Evolutionary conservation across 2,888 invertebrate species (phyloP).

Genomic region (Drosophila meridionalis): DNA sequence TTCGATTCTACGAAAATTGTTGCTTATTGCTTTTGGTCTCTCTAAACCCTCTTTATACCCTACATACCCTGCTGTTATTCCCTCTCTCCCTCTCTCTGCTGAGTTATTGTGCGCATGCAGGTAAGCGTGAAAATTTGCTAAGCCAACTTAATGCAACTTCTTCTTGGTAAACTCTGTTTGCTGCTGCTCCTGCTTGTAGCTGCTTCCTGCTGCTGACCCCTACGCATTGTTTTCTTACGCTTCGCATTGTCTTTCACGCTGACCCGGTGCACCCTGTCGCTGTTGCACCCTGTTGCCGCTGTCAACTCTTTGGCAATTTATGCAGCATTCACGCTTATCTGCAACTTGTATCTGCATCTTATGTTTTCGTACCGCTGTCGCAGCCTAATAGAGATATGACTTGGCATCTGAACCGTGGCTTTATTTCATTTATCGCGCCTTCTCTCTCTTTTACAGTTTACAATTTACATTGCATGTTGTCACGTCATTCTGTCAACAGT

Average conservation of each 20-base stretch:
- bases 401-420: conserved; percentile 32
- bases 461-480: conserved; percentile 81
- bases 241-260: conserved; percentile 9
- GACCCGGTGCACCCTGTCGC: conserved; percentile 36
- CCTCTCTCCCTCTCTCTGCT: background rate
- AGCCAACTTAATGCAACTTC: conserved; percentile 79
- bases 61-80: background rate
- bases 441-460: conserved; percentile 54
- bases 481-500: conserved; percentile 78
- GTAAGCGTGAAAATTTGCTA: conserved; percentile 80
- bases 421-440: conserved; percentile 75
- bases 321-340: conserved; percentile 57
- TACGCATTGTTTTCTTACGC: conserved; percentile 57
- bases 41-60: conserved; percentile 6
- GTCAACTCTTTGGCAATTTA: conserved; percentile 40
- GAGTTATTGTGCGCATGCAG: conserved; percentile 62
- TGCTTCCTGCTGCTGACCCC: conserved; percentile 44
- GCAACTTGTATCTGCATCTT: conserved; percentile 39
- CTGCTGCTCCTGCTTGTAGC: conserved; percentile 5
- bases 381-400: conserved; percentile 68
- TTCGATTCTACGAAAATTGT: conserved; percentile 68
- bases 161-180: conserved; percentile 41
- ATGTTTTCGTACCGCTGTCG: background rate
- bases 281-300: conserved; percentile 14
- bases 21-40: conserved; percentile 76